phyloP scores from a whole-genome alignment of 2,113 vertebrate genomes.

The Phalacrocorax aristotelis region DNA sequence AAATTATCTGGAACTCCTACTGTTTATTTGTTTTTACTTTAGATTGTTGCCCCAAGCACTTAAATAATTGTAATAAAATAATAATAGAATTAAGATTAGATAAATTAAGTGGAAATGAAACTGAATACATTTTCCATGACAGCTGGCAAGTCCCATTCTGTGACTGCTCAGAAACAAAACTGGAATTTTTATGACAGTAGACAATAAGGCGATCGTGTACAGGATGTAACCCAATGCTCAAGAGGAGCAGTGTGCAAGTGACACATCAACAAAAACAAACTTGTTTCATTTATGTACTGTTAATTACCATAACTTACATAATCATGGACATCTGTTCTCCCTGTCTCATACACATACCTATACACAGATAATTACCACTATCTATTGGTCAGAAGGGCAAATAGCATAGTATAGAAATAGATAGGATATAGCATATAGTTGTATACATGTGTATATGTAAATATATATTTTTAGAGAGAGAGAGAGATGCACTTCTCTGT shows the following conservation, averaged over 20 bases:
- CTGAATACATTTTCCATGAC: conserved; percentile 82
- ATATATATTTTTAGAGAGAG: not conserved
- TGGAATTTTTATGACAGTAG: conserved; percentile 79
- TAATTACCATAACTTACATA: conserved; percentile 83
- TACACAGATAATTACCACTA: conserved; percentile 25
- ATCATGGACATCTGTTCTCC: conserved; percentile 83
- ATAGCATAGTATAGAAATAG: not conserved
- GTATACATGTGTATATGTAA: too few relatives aligned
- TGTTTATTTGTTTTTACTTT: conserved; percentile 87
- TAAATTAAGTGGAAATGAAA: conserved; percentile 88
- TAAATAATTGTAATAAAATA: conserved; percentile 84
- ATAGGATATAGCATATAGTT: not conserved
- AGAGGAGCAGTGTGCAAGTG: conserved; percentile 84
- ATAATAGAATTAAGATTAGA: conserved; percentile 84
- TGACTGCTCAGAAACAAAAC: conserved; percentile 72
- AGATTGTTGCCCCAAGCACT: conserved; percentile 83
- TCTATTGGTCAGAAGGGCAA: not conserved
- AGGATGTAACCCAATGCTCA: conserved; percentile 80
- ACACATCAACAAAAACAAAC: conserved; percentile 88
- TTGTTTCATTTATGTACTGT: conserved; percentile 80
- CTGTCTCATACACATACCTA: conserved; percentile 28
- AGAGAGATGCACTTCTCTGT: not conserved
- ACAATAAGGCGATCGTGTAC: conserved; percentile 84
- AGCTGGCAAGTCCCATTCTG: conserved; percentile 83
- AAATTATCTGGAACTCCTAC: conserved; percentile 79